These are phyloP conservation scores for Drymodes brunneopygia DNA, from an alignment of 2,113 vertebrate species.

Conservation along the genomic window DNA sequence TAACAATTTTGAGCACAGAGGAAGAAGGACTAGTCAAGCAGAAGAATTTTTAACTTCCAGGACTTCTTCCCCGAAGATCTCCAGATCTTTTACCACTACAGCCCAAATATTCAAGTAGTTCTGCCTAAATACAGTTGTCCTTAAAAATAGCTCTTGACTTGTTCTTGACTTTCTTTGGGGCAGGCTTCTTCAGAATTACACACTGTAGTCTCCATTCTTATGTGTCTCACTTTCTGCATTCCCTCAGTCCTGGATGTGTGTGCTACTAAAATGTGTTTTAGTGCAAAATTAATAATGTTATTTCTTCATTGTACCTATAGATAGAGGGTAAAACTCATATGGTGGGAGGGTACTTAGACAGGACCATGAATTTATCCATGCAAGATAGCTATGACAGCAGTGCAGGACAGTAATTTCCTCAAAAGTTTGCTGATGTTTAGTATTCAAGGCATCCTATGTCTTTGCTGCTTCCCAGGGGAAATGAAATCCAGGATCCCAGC, in stretches of 20 bases:
- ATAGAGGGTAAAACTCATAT: neutral
- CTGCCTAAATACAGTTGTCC: neutral
- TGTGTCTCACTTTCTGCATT: neutral
- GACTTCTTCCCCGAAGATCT: neutral
- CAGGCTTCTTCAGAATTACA: neutral
- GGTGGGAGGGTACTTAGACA: neutral
- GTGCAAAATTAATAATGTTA: neutral
- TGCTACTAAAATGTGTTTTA: neutral
- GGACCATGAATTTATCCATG: neutral
- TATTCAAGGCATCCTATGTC: neutral
- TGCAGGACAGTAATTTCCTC: neutral
- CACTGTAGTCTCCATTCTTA: neutral
- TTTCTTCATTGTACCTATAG: neutral
- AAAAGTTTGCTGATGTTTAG: neutral
- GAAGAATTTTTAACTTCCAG: neutral
- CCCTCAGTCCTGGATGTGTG: neutral
- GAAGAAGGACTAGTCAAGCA: neutral
- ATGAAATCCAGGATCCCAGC: neutral
- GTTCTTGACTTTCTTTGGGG: neutral
- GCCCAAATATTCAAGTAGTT: neutral
- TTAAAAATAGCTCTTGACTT: neutral
- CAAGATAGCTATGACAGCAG: neutral
- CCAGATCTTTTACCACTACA: neutral
- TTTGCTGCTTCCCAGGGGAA: neutral
- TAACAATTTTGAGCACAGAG: neutral